Evolutionary conservation across 2,888 invertebrate genomes (phyloP), one percentile per base, ranked within the genome.

Genomic region (Dilophus febrilis): DNA sequence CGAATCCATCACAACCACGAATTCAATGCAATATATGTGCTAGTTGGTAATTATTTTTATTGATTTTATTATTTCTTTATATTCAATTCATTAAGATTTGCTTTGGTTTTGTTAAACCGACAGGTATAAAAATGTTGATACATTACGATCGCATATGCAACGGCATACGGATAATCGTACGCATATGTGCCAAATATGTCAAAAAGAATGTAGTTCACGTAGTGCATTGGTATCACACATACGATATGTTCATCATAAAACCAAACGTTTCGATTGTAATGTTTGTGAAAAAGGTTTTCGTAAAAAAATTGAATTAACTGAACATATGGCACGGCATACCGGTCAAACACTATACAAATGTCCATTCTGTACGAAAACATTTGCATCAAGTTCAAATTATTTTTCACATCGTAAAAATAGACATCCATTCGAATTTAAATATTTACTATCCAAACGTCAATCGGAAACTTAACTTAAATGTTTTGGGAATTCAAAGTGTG

Each of bases 261-360:
- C 42, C 10, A 43, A 35, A 19, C 32, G 44, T 30, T 44, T 39
- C 18, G 40, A 44, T 29, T 47, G 47, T 35, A 40, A 36, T 14
- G 37, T 46, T 13, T 46, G 47, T 35, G 29, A 37, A 27, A 44
- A 44, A 26, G 29, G 40, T 29, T 47, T 47, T 40, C 42, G 45
- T 7, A 17, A 43, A 34, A 43, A 43, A 19, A 35, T 42, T 1
- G 47, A 46, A 37, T 22, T 38, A 8, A 38, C 17, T 29, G 54
- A 54, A 38, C 54, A 54, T 40, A 50, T 51, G 46, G 49, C 53
- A 3, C 50, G 49, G 2, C 53, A 54, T 38, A 52, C 52, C 7
- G 52, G 52, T 5, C 46, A 52, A 40, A 48, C 48, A n/a, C 42
- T 54, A 5, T 54, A 53, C 19, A 42, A 46, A 17, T 54, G 53